These are phyloP conservation scores for Propithecus deckenii DNA, from an alignment of 2,797 vertebrate species.

Conservation along the genomic window DNA sequence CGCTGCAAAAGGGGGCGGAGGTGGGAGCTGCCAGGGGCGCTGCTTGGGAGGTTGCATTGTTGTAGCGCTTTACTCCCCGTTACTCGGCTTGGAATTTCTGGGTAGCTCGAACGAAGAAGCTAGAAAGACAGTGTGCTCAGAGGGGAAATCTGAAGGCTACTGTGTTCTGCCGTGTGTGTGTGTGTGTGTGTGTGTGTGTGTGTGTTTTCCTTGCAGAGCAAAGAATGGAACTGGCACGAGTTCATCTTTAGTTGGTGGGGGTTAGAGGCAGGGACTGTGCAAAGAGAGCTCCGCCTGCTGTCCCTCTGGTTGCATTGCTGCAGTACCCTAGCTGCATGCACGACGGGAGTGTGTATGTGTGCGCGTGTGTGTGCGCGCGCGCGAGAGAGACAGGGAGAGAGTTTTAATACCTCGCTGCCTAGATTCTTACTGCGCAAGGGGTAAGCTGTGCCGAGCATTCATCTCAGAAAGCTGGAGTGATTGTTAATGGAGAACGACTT, in stretches of 20 bases:
- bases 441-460: slow-evolving; percentile 56
- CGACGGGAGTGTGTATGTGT: neutral
- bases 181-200: neutral
- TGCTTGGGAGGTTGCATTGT: slow-evolving; percentile 66
- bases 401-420: slow-evolving; percentile 20
- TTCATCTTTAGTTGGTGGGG: slow-evolving; percentile 68
- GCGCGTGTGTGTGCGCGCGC: neutral
- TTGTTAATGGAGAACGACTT: slow-evolving; percentile 78
- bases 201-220: slow-evolving; percentile 50
- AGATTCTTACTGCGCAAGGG: slow-evolving; percentile 32
- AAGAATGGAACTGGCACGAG: slow-evolving; percentile 74
- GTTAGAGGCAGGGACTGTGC: slow-evolving; percentile 53
- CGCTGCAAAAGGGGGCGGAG: slow-evolving; percentile 69
- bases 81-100: neutral
- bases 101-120: neutral
- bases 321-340: slow-evolving; percentile 54
- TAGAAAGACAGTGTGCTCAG: neutral
- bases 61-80: slow-evolving; percentile 16
- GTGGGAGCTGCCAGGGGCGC: slow-evolving; percentile 37
- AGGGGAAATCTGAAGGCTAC: neutral
- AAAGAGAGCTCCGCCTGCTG: slow-evolving; percentile 78
- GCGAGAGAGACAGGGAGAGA: neutral
- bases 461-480: slow-evolving; percentile 28
- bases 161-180: neutral
- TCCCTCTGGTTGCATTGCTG: slow-evolving; percentile 65